Percentiles rank a stretch among this genome's conserved stretches.
phyloP scores from a whole-genome alignment of 2,797 vertebrate genomes.

The Scomberomorus guttatus region DNA sequence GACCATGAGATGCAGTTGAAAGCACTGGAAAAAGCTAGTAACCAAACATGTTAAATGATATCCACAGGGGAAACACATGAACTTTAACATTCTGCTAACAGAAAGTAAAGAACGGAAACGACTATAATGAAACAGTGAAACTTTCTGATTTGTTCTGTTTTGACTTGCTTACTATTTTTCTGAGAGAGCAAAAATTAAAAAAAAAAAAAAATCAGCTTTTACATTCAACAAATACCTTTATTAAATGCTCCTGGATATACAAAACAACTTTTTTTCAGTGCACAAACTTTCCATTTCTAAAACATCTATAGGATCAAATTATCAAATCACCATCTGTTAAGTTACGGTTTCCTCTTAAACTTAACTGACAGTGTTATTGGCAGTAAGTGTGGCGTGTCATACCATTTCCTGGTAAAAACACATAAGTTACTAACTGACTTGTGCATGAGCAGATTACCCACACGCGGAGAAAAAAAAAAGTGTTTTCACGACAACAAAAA shows the following conservation, averaged over 20 bases:
- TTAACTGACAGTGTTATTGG: conserved; percentile 11
- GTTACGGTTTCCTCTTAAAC: conserved; percentile 68
- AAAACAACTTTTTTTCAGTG: not conserved
- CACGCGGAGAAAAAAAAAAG: conserved; percentile 8
- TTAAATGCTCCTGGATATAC: not conserved
- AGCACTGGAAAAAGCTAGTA: not conserved
- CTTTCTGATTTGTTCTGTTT: not conserved
- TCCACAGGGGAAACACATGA: not conserved
- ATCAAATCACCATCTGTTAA: conserved; percentile 37
- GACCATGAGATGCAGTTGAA: not conserved
- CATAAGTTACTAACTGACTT: conserved; percentile 48
- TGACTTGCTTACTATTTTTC: not conserved
- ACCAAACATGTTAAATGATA: not conserved
- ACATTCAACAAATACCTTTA: not conserved
- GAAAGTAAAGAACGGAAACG: not conserved
- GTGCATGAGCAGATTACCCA: conserved; percentile 25
- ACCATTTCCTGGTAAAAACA: conserved; percentile 69
- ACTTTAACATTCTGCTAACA: not conserved
- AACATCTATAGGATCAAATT: conserved; percentile 27
- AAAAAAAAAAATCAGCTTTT: not conserved
- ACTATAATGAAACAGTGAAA: not conserved
- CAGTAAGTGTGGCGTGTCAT: conserved; percentile 43
- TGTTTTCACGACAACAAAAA: conserved; percentile 16
- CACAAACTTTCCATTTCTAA: conserved; percentile 17
- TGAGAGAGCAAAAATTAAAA: not conserved